phyloP scores from a whole-genome alignment of 2,113 vertebrate species.

The Carollia perspicillata region DNA sequence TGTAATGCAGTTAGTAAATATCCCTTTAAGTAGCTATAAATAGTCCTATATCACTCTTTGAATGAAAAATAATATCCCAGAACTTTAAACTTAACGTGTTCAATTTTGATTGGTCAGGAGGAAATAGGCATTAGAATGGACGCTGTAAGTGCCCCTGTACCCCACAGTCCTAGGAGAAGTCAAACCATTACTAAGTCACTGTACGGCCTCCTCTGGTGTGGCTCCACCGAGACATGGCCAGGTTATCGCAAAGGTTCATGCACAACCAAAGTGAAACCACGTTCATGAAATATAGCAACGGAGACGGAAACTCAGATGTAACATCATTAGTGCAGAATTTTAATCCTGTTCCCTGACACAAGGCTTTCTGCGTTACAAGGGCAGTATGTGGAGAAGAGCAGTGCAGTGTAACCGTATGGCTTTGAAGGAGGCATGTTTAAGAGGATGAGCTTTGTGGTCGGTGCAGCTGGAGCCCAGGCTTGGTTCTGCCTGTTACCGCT shows the following conservation, averaged over 20 bases:
- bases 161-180: neutral
- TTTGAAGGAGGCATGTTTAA: neutral
- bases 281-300: neutral
- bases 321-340: neutral
- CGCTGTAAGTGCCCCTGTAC: neutral
- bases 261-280: neutral
- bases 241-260: neutral
- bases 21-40: neutral
- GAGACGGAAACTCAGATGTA: neutral
- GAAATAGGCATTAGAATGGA: neutral
- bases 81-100: neutral
- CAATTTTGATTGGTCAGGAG: neutral
- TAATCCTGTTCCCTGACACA: neutral
- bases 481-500: neutral
- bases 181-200: neutral
- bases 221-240: neutral
- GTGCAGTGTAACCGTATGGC: neutral
- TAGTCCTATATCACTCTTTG: neutral
- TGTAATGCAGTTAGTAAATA: neutral
- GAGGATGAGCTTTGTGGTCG: neutral
- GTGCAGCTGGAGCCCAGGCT: neutral
- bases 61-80: neutral
- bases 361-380: neutral
- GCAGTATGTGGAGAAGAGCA: neutral
- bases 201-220: neutral